phyloP scores from a whole-genome alignment of 64 coral and sea anemone genomes.

The Acropora tenuis region DNA sequence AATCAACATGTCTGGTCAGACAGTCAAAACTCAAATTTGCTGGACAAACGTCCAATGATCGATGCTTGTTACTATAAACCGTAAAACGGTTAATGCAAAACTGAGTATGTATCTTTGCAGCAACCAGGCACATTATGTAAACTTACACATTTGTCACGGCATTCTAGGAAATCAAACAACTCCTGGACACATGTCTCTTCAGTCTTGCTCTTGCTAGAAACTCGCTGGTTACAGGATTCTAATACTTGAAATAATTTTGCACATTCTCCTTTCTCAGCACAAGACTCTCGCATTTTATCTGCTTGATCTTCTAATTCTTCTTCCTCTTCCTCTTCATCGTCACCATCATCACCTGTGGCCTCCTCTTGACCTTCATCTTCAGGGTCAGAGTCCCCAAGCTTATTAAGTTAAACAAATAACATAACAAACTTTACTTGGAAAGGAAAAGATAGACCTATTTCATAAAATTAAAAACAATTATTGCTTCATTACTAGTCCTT shows the following conservation, averaged over 20 bases:
- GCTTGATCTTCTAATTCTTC: slow-evolving; percentile 83
- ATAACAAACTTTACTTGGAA: too few species aligned
- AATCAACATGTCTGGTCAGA: too few species aligned
- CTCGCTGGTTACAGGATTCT: slow-evolving; percentile 67
- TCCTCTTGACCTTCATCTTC: slow-evolving; percentile 78
- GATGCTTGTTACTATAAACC: too few species aligned
- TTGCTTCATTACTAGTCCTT: too few species aligned
- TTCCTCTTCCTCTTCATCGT: slow-evolving; percentile 73
- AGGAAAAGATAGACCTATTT: too few species aligned
- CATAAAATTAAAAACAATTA: too few species aligned
- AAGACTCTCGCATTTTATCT: slow-evolving; percentile 79
- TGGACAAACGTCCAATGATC: too few species aligned
- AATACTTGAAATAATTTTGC: slow-evolving; percentile 64
- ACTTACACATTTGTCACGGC: slow-evolving; percentile 97
- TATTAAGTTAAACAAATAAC: too few species aligned
- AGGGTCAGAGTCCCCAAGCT: slow-evolving; percentile 79
- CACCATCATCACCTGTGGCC: slow-evolving; percentile 29
- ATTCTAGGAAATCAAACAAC: slow-evolving; percentile 94
- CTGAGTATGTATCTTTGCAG: too few species aligned
- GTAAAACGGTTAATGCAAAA: background rate
- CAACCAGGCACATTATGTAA: background rate
- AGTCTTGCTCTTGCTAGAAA: slow-evolving; percentile 76
- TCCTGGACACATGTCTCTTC: slow-evolving; percentile 96
- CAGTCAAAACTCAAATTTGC: too few species aligned
- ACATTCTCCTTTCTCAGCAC: slow-evolving; percentile 67